These are phyloP conservation scores for Crotalus viridis DNA, from an alignment of 2,113 vertebrate species.

Conservation along the genomic window DNA sequence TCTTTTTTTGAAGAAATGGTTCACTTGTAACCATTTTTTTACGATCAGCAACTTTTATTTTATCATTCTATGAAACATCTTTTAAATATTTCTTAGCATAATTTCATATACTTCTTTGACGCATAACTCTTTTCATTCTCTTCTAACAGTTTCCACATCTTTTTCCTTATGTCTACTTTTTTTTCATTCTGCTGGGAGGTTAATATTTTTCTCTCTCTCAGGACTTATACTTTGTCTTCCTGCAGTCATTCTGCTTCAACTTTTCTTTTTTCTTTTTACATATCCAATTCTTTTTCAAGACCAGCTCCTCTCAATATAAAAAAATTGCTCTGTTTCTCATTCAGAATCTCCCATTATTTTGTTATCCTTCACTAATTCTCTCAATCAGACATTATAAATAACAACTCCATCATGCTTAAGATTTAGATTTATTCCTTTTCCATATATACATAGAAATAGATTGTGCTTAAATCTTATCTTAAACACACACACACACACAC, in stretches of 20 bases:
- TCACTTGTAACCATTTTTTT: background rate
- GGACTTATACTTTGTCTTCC: background rate
- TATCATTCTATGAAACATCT: background rate
- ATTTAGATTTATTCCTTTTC: background rate
- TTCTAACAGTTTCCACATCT: background rate
- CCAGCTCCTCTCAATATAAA: background rate
- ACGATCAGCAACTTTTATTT: background rate
- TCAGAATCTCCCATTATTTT: background rate
- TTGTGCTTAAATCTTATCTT: background rate
- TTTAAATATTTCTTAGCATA: background rate
- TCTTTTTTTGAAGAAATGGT: background rate
- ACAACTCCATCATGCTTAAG: background rate
- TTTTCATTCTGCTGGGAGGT: background rate
- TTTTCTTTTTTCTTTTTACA: background rate
- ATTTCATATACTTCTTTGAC: background rate
- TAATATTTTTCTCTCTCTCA: background rate
- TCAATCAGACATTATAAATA: background rate
- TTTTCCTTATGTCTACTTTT: background rate
- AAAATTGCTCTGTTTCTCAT: background rate
- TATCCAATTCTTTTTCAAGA: background rate
- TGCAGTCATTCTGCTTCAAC: background rate
- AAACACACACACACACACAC: background rate
- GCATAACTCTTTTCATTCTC: background rate
- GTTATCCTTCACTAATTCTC: background rate
- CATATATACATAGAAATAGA: background rate